Evolutionary conservation across 2,797 vertebrate species (phyloP).

Genomic region (Arctocebus calabarensis): DNA sequence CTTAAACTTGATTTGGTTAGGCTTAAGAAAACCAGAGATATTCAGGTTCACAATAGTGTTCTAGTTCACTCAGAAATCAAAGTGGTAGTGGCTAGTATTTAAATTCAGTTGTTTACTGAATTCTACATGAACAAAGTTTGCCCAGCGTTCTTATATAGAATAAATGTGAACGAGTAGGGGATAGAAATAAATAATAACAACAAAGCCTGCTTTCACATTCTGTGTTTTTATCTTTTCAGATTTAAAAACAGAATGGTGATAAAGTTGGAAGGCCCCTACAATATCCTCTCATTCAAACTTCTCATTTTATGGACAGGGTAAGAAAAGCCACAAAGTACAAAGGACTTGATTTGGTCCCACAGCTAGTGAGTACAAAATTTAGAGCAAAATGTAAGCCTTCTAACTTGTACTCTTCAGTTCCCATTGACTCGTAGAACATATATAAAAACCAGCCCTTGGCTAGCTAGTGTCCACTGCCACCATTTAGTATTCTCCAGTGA

Average conservation of each 20-base stretch:
- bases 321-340: not conserved
- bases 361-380: slow-evolving; percentile 8
- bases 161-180: not conserved
- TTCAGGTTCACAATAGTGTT: not conserved
- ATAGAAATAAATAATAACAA: not conserved
- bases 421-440: not conserved
- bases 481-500: not conserved
- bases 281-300: slow-evolving; percentile 4
- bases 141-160: not conserved
- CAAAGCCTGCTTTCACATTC: slow-evolving; percentile 4
- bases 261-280: not conserved
- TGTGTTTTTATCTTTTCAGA: slow-evolving; percentile 26
- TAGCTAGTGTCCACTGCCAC: not conserved
- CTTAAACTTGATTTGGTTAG: slow-evolving; percentile 26
- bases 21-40: not conserved
- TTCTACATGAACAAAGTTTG: not conserved
- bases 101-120: slow-evolving; percentile 47
- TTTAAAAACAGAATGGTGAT: not conserved
- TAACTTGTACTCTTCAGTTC: not conserved
- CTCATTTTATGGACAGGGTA: slow-evolving; percentile 1
- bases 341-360: not conserved
- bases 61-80: slow-evolving; percentile 38
- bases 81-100: slow-evolving; percentile 2
- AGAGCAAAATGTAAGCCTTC: not conserved
- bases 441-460: not conserved